These are phyloP conservation scores for Luehdorfia chinensis DNA, from an alignment of 1,140 invertebrate species.

Conservation along the genomic window DNA sequence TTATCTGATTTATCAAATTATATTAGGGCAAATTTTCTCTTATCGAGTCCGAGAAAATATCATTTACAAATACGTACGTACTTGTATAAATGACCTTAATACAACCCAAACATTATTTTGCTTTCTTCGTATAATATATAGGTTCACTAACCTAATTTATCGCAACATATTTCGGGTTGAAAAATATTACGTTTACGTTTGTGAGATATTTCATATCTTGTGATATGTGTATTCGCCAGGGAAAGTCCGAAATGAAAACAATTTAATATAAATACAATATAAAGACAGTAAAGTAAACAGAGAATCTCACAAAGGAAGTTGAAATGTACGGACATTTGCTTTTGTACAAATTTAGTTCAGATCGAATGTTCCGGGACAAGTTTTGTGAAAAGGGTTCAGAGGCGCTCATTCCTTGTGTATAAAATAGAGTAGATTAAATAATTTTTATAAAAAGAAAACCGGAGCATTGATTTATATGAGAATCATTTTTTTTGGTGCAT, in stretches of 20 bases:
- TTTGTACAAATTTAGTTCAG: constrained; percentile 67
- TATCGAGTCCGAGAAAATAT: background rate
- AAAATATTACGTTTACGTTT: constrained; percentile 3
- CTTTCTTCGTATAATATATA: constrained; percentile 12
- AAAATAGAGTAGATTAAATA: constrained; percentile 61
- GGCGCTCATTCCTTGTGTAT: constrained; percentile 36
- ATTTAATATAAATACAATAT: constrained; percentile 57
- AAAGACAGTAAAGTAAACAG: constrained; percentile 55
- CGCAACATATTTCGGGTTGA: constrained; percentile 14
- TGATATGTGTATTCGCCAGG: background rate
- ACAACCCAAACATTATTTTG: constrained; percentile 13
- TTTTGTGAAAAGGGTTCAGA: constrained; percentile 66
- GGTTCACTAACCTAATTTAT: constrained; percentile 15
- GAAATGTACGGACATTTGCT: constrained; percentile 58
- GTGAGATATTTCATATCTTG: background rate
- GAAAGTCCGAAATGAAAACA: constrained; percentile 32
- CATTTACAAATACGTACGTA: background rate
- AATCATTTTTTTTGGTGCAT: background rate
- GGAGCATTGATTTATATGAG: constrained; percentile 3
- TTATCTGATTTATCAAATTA: constrained; percentile 13
- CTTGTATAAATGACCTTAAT: constrained; percentile 9
- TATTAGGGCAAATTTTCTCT: constrained; percentile 5
- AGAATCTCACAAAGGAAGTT: constrained; percentile 55
- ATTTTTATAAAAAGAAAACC: constrained; percentile 47
- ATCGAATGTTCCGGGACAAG: constrained; percentile 61